phyloP scores from a whole-genome alignment of 2,797 vertebrate species.

The Pithecia hirsuta region DNA sequence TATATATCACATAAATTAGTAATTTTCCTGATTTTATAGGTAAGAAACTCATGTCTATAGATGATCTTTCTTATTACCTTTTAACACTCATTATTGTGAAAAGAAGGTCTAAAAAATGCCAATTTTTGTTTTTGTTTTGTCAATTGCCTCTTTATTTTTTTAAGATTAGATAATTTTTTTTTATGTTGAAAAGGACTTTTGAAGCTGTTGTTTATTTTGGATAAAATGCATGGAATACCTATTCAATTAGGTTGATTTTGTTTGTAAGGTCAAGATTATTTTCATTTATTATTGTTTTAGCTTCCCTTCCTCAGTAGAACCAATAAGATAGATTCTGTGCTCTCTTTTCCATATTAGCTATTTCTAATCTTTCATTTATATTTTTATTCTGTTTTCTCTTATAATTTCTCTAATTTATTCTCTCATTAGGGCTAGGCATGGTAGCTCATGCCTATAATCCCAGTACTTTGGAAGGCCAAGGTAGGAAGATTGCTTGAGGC shows the following conservation, averaged over 20 bases:
- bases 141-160: background rate
- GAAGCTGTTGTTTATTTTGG: background rate
- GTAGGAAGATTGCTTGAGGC: too few species aligned
- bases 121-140: background rate
- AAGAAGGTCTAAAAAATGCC: background rate
- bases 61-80: background rate
- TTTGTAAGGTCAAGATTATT: background rate
- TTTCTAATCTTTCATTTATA: conserved; percentile 18
- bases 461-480: background rate
- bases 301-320: background rate
- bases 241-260: background rate
- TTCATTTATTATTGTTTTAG: conserved; percentile 12
- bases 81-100: background rate
- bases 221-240: background rate
- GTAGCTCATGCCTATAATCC: background rate
- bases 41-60: background rate
- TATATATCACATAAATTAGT: background rate
- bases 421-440: background rate
- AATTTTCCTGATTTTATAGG: background rate
- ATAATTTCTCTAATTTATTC: conserved; percentile 1
- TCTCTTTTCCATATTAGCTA: background rate
- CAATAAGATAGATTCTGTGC: background rate
- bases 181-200: background rate
- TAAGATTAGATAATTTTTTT: background rate
- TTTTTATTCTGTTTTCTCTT: background rate